These are phyloP conservation scores for Dexiosoma caninum DNA, from an alignment of 2,888 invertebrate species.

Conservation along the genomic window DNA sequence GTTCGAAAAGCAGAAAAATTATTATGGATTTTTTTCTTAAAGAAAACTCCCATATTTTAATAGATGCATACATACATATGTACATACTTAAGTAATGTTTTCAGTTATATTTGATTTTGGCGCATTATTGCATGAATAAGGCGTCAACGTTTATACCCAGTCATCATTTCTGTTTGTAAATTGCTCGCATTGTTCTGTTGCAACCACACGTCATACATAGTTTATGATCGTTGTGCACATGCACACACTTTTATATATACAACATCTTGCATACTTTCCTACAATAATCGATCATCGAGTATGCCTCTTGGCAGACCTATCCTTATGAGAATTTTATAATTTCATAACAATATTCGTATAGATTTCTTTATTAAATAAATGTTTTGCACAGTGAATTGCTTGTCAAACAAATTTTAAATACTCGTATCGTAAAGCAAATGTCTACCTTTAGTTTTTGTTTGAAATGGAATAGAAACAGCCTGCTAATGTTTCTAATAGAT, in stretches of 20 bases:
- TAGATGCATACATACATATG: too few species aligned
- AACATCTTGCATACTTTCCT: background rate
- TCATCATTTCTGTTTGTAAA: slow-evolving; percentile 29
- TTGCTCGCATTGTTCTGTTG: slow-evolving; percentile 38
- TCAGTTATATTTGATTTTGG: slow-evolving; percentile 37
- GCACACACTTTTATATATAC: slow-evolving; percentile 15
- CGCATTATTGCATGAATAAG: slow-evolving; percentile 43
- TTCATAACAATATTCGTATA: slow-evolving; percentile 68
- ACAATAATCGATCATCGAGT: slow-evolving; percentile 49
- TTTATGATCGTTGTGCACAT: background rate
- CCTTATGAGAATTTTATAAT: slow-evolving; percentile 71
- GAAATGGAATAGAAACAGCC: background rate
- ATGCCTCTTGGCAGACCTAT: slow-evolving; percentile 10
- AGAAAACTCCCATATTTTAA: slow-evolving; percentile 25
- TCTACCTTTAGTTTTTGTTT: slow-evolving; percentile 26
- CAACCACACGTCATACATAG: slow-evolving; percentile 58
- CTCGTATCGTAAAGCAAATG: slow-evolving; percentile 26
- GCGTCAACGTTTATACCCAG: slow-evolving; percentile 58
- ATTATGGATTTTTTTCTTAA: slow-evolving; percentile 50
- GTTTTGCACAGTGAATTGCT: slow-evolving; percentile 15
- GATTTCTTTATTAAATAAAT: slow-evolving; percentile 23
- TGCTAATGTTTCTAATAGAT: slow-evolving; percentile 8
- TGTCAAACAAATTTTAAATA: background rate
- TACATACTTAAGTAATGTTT: too few species aligned
- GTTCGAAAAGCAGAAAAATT: slow-evolving; percentile 57